Evolutionary conservation across 2,888 invertebrate genomes (phyloP).

Genomic region (Agriopis marginaria): DNA sequence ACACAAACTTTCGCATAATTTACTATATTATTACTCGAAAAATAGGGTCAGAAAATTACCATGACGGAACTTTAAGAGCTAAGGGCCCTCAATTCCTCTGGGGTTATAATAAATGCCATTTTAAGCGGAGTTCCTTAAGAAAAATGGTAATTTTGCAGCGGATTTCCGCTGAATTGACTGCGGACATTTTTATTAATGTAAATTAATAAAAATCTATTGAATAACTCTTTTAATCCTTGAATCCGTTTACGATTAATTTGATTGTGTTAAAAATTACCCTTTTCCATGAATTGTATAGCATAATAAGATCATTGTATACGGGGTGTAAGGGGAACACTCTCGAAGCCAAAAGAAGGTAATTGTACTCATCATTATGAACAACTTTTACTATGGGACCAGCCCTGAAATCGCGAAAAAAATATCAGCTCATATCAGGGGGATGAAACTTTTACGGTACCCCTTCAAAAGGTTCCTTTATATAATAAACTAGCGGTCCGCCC

Average conservation of each 20-base stretch:
- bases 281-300: too few relatives aligned
- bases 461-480: too few relatives aligned
- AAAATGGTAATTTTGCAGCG: constrained; percentile 54
- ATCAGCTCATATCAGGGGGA: too few relatives aligned
- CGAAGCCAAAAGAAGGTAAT: too few relatives aligned
- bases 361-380: too few relatives aligned
- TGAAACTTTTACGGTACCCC: too few relatives aligned
- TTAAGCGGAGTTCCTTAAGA: constrained; percentile 50
- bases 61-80: constrained; percentile 14
- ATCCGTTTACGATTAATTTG: constrained; percentile 1
- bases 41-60: constrained; percentile 4
- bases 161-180: constrained; percentile 53
- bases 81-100: constrained; percentile 22
- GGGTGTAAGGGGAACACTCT: too few relatives aligned
- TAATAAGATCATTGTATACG: too few relatives aligned
- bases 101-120: constrained; percentile 57
- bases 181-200: constrained; percentile 43
- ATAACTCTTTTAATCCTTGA: constrained; percentile 31
- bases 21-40: background rate
- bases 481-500: too few relatives aligned
- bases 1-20: too few relatives aligned
- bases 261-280: background rate
- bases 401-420: too few relatives aligned
- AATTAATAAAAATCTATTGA: constrained; percentile 35
- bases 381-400: too few relatives aligned